phyloP scores from a whole-genome alignment of 1,140 invertebrate genomes.

The Dreissena rostriformis region DNA sequence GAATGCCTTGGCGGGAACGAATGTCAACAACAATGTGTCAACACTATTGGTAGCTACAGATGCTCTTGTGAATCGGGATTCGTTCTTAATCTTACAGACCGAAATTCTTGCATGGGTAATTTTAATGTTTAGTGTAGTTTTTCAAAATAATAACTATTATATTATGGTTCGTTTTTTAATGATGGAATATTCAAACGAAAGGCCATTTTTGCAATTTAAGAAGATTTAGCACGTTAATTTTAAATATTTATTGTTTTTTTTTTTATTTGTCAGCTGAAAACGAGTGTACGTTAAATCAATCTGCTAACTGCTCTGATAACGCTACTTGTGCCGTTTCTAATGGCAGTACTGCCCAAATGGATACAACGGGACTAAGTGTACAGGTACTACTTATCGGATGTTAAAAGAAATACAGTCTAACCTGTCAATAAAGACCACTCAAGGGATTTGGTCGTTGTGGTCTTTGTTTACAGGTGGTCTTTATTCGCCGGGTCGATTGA shows the following conservation, averaged over 20 bases:
- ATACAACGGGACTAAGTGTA: not conserved
- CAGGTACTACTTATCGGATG: too few species aligned
- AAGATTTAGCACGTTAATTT: too few species aligned
- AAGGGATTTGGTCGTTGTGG: too few species aligned
- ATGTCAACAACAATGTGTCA: conserved; percentile 81
- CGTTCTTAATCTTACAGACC: conserved; percentile 31
- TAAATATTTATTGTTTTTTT: too few species aligned
- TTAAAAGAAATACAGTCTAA: too few species aligned
- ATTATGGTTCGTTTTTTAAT: not conserved
- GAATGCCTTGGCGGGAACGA: conserved; percentile 72
- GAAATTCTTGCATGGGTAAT: conserved; percentile 40
- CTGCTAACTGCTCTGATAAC: not conserved
- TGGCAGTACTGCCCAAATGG: not conserved
- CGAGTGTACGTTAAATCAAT: not conserved
- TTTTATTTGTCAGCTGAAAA: not conserved
- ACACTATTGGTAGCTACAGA: conserved; percentile 63
- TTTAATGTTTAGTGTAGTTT: not conserved
- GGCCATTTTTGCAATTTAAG: too few species aligned
- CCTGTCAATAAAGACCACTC: too few species aligned
- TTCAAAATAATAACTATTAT: too few species aligned
- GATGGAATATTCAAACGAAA: too few species aligned
- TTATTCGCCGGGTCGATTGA: too few species aligned
- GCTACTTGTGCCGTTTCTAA: not conserved
- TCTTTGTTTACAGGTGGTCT: too few species aligned
- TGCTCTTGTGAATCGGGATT: conserved; percentile 63